Base-by-base conservation (phyloP, 2,113 vertebrate genomes). In the Phyllopteryx taeniolatus region DNA sequence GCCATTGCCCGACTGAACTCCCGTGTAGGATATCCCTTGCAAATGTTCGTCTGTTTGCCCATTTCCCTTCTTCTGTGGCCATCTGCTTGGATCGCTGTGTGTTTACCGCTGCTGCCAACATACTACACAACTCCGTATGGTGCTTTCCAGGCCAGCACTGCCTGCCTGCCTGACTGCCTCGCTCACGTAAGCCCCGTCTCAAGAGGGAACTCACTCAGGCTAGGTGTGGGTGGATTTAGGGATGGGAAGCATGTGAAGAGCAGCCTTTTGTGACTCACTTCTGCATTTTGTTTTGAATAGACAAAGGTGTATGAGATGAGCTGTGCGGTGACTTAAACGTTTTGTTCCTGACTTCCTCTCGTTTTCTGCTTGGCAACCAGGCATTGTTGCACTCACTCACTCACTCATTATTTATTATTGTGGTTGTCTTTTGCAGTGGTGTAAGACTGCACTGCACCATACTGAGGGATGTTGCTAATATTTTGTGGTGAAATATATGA, bases 141-240 rank as follows among this genome's bases (percentile, higher is more conserved):
- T 79, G 82, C 79, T 88, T 84, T 86, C 79, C 84, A 85, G 80
- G 86, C 86, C 86, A 86, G 77, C 63, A 47, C 74, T 71, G 82
- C 71, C 70, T 78, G 76, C 78, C 77, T 83, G 82, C 77, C 54
- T 72, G 60, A 56, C 47, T 77, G 68, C 82, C 66, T 74, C 43
- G 82, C 87, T 89, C 85, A 87, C 83, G 63, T 91, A 88, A 89
- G 86, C 84, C 74, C 68, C 8, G 82, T 90, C 88, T 89, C 89
- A 85, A 78, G 90, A 90, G 89, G 85, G 79, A 85, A 81, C 67
- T 77, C 81, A 69, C 79, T 89, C 76, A 73, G 85, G 83, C 80
- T 73, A 66, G 79, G 71, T 84, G 87, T 88, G 86, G 90, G 84
- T 86, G 88, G 86, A 85, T 87, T 80, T 79, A 75, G 87, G 85